phyloP scores from a whole-genome alignment of 37 sponge, comb jelly and placozoan genomes.

The Bolinopsis microptera region DNA sequence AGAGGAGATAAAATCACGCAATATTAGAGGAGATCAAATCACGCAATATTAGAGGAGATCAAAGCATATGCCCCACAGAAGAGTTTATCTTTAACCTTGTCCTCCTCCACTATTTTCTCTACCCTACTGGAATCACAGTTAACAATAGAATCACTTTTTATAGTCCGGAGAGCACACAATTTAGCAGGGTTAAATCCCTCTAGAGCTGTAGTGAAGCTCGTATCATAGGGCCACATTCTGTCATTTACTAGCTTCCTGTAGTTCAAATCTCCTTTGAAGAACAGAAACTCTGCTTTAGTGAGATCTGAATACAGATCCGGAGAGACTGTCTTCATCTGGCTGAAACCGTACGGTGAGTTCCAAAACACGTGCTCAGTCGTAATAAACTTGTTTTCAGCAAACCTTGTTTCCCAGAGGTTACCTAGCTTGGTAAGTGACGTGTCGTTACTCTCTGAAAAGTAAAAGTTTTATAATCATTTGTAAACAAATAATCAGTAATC shows the following conservation, averaged over 20 bases:
- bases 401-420: constrained; percentile 68
- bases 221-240: constrained; percentile 88
- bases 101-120: constrained; percentile 70
- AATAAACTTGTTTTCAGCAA: constrained; percentile 70
- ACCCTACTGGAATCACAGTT: constrained; percentile 77
- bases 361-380: constrained; percentile 84
- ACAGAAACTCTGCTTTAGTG: constrained; percentile 71
- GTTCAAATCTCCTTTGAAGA: constrained; percentile 98
- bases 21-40: constrained; percentile 3
- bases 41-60: constrained; percentile 3
- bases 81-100: constrained; percentile 64
- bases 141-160: constrained; percentile 94
- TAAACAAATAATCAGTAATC: too few species aligned
- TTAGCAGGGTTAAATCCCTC: constrained; percentile 84
- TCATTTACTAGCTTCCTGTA: constrained; percentile 95
- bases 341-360: constrained; percentile 87
- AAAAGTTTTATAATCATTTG: too few species aligned
- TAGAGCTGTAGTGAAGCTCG: constrained; percentile 75
- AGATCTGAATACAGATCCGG: constrained; percentile 82
- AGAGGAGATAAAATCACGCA: too few species aligned
- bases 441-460: constrained; percentile 6
- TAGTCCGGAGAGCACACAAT: constrained; percentile 86
- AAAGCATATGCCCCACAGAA: constrained; percentile 51
- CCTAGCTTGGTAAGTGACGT: constrained; percentile 68
- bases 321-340: constrained; percentile 77